These are phyloP conservation scores for Thumatha senex DNA, from an alignment of 2,888 invertebrate species.

Conservation along the genomic window DNA sequence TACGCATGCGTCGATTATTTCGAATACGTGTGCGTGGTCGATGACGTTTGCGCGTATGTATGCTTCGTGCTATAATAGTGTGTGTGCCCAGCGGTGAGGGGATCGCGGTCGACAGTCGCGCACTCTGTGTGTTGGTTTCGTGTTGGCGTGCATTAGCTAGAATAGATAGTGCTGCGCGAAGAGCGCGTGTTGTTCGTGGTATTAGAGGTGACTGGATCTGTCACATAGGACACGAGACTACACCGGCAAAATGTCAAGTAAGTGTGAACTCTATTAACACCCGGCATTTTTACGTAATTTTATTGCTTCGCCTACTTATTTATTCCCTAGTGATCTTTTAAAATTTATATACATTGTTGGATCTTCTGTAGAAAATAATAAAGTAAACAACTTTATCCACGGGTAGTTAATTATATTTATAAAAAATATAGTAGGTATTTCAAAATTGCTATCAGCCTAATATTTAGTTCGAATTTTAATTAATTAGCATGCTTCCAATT, in stretches of 20 bases:
- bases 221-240: conserved; percentile 69
- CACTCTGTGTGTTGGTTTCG: conserved; percentile 26
- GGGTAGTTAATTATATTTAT: conserved; percentile 6
- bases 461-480: background rate
- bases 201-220: conserved; percentile 71
- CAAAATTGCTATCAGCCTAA: background rate
- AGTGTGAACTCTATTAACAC: conserved; percentile 39
- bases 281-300: conserved; percentile 15
- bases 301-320: background rate
- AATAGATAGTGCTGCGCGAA: conserved; percentile 73
- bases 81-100: conserved; percentile 49
- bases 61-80: conserved; percentile 21
- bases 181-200: conserved; percentile 75
- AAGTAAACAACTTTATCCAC: background rate
- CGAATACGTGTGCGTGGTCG: conserved; percentile 28
- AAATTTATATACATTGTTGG: background rate
- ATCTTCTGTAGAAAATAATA: background rate
- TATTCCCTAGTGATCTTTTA: background rate
- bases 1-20: conserved; percentile 31
- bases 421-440: background rate
- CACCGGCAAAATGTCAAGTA: conserved; percentile 81
- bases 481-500: background rate
- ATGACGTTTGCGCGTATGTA: conserved; percentile 12
- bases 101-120: conserved; percentile 53
- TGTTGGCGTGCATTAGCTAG: conserved; percentile 65